Conservation (phyloP, 2,797 vertebrate species). For the Betta splendens region DNA sequence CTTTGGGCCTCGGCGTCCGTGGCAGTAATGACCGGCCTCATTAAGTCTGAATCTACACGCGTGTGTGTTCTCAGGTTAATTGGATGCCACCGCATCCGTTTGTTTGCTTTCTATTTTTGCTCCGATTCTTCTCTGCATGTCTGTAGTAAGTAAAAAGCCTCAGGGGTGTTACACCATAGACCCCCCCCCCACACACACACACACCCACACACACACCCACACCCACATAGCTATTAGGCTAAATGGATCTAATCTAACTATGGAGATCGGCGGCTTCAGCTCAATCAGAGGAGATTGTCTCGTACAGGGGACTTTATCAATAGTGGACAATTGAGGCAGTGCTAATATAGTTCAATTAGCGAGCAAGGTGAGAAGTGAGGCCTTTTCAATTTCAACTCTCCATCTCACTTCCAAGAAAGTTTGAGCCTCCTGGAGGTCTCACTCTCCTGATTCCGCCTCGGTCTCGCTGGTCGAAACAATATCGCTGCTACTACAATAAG, state of each 20-base stretch:
- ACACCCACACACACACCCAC: not conserved
- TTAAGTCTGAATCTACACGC: conserved; percentile 21
- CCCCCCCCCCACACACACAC: not conserved
- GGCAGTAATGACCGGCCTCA: conserved; percentile 28
- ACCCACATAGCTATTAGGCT: conserved; percentile 32
- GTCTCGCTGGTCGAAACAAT: too few species aligned
- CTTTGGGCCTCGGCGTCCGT: conserved; percentile 35
- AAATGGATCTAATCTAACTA: conserved; percentile 48
- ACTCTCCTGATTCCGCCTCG: not conserved
- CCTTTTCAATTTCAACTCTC: conserved; percentile 12
- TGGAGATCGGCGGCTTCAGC: conserved; percentile 32
- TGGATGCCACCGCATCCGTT: conserved; percentile 30
- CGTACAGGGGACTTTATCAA: conserved; percentile 25
- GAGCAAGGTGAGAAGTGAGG: conserved; percentile 28
- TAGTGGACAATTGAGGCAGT: conserved; percentile 23
- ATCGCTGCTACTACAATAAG: too few species aligned
- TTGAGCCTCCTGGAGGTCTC: not conserved
- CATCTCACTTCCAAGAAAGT: not conserved
- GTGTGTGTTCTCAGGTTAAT: conserved; percentile 24
- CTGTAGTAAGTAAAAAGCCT: conserved; percentile 21
- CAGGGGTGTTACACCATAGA: conserved; percentile 15
- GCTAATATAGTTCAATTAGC: conserved; percentile 42
- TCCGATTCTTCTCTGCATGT: conserved; percentile 6
- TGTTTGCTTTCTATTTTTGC: conserved; percentile 11
- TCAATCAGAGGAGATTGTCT: conserved; percentile 38